Evolutionary conservation across 2,113 vertebrate species (phyloP), one percentile per base, ranked within the genome.

Genomic region (Brachyhypopomus gauderio): DNA sequence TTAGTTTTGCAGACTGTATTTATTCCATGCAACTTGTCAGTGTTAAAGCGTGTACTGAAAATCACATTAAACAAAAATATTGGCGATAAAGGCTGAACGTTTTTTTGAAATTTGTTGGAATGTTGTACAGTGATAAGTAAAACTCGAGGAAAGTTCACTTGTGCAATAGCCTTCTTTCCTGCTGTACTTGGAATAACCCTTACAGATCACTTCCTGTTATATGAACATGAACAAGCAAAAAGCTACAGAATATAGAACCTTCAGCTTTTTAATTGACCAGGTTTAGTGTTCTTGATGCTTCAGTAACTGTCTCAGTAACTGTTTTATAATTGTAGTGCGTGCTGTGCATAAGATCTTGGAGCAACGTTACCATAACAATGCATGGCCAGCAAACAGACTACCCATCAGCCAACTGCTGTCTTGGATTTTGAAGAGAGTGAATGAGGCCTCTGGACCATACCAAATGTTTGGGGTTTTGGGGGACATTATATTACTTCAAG

Each of bases 401-500:
- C 89, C 90, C 72, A 79, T 93, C 86, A 93, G 93, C n/a, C 96
- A 98, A 89, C 91, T 99, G 88, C 92, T 92, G 83, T 93, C 94
- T 69, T 89, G 94, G 90, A 93, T 99, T 77, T 76, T 97, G 87
- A 96, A 92, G 87, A 92, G 98, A 0, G 90, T 97, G 58, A 96
- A 96, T 0, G 98, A 99, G 89, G 97, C 96, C 19, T 99, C 97
- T 0, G 98, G 98, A 52, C 89, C 94, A 1, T 99, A 98, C 92
- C 98, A 99, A 90, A 99, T 99, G 98, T 98, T 98, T 84, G 85
- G 93, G 20, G 92, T 98, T 75, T 93, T 99, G 34, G 96, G 95
- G 7, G 98, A 99, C n/a, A 63, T 98, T n/a, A 64, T 98, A 72
- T 90, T 99, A 70, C 84, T 98, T 70, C 91, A 90, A 88, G 95